These are phyloP conservation scores for Cynocephalus volans DNA, from an alignment of 2,113 vertebrate genomes.

Conservation along the genomic window DNA sequence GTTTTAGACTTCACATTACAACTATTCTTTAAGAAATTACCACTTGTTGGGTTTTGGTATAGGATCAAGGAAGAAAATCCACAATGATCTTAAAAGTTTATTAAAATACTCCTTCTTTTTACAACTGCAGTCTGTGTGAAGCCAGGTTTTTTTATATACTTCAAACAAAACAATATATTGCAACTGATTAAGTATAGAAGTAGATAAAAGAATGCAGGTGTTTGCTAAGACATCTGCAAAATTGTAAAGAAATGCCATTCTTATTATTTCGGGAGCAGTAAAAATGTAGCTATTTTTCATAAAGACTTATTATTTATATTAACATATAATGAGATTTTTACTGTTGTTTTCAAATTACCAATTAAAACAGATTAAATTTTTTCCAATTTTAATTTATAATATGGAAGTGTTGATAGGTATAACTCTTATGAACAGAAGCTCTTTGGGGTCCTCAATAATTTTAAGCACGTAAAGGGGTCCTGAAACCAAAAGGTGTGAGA, in stretches of 20 bases:
- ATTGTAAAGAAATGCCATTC: neutral
- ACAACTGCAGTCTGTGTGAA: neutral
- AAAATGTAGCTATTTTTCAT: neutral
- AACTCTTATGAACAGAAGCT: neutral
- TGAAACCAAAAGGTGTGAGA: neutral
- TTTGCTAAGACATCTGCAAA: neutral
- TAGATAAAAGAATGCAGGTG: neutral
- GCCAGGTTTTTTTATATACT: neutral
- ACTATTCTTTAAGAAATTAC: neutral
- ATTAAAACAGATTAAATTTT: neutral
- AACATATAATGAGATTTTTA: neutral
- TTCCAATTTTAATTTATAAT: neutral
- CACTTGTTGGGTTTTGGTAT: neutral
- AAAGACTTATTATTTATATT: neutral
- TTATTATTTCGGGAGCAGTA: neutral
- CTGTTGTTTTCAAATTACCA: neutral
- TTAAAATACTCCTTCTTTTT: neutral
- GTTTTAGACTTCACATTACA: neutral
- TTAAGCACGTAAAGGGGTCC: neutral
- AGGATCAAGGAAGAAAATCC: neutral
- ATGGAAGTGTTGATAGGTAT: neutral
- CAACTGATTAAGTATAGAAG: neutral
- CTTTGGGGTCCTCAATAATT: neutral
- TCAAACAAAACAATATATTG: neutral
- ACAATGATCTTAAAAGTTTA: neutral